Conservation (phyloP, 2,113 vertebrate species). For the Uria lomvia region DNA sequence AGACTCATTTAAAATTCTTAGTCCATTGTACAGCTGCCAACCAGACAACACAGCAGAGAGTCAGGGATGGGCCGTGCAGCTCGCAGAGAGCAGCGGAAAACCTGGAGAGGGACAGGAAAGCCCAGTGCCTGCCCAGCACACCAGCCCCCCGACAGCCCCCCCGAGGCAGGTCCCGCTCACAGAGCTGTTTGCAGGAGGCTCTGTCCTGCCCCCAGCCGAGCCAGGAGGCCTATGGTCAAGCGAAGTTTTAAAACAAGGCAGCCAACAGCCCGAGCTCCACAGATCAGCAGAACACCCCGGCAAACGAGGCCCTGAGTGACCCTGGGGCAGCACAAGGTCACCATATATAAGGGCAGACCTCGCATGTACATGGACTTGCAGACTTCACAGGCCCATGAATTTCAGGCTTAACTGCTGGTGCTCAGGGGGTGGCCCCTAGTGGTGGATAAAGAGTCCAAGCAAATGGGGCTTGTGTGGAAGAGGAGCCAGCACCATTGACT, state of each 20-base stretch:
- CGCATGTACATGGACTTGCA: background rate
- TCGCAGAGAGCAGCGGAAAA: background rate
- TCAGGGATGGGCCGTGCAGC: background rate
- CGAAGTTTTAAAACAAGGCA: too few relatives aligned
- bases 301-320: background rate
- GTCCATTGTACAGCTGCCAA: background rate
- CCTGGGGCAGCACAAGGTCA: too few relatives aligned
- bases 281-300: rapidly evolving
- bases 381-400: background rate
- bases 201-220: rapidly evolving
- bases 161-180: background rate
- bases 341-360: background rate
- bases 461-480: rapidly evolving
- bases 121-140: too few relatives aligned
- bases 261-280: too few relatives aligned
- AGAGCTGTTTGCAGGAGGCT: background rate
- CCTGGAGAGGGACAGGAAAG: background rate
- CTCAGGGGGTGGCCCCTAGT: background rate
- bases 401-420: background rate
- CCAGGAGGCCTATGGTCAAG: background rate
- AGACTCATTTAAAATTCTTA: background rate
- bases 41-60: background rate
- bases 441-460: background rate
- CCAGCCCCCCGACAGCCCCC: rapidly evolving
- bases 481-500: rapidly evolving